A percentile compares a stretch with the other conserved stretches of the same genome.
Evolutionary conservation across 92 coral and sea anemone species (phyloP).

Genomic region (Umimayanthus chanpuru): DNA sequence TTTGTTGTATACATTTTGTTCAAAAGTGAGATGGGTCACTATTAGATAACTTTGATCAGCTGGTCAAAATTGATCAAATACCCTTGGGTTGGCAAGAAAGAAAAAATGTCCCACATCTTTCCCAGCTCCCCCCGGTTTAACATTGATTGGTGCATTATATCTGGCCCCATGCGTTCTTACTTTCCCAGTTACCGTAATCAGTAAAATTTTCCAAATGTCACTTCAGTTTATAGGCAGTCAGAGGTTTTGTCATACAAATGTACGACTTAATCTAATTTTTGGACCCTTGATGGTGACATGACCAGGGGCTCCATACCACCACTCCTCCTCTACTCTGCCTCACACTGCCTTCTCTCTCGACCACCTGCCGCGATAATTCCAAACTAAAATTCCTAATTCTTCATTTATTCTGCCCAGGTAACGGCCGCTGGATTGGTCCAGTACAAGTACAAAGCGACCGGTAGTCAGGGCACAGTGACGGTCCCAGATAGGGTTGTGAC

Average conservation of each 20-base stretch:
- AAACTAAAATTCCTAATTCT: too few relatives aligned
- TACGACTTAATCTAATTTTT: too few relatives aligned
- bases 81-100: too few relatives aligned
- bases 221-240: not conserved
- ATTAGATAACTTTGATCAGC: too few relatives aligned
- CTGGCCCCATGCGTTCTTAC: too few relatives aligned
- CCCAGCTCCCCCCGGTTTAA: too few relatives aligned
- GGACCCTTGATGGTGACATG: not conserved
- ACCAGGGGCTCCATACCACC: not conserved
- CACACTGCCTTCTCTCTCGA: too few relatives aligned
- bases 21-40: too few relatives aligned
- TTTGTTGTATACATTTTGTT: too few relatives aligned
- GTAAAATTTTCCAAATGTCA: not conserved
- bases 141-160: too few relatives aligned
- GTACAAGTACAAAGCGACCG: slow-evolving; percentile 63
- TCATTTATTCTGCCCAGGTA: slow-evolving; percentile 43
- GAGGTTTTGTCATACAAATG: not conserved
- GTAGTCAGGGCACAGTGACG: slow-evolving; percentile 47
- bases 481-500: slow-evolving; percentile 54
- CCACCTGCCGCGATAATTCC: not conserved
- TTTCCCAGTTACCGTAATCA: not conserved
- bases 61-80: too few relatives aligned
- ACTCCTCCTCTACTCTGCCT: not conserved
- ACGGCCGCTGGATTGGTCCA: slow-evolving; percentile 61
- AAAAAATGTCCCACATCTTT: too few relatives aligned